Base-by-base conservation (phyloP, 2,888 invertebrate species). In the Lymantria dispar region DNA sequence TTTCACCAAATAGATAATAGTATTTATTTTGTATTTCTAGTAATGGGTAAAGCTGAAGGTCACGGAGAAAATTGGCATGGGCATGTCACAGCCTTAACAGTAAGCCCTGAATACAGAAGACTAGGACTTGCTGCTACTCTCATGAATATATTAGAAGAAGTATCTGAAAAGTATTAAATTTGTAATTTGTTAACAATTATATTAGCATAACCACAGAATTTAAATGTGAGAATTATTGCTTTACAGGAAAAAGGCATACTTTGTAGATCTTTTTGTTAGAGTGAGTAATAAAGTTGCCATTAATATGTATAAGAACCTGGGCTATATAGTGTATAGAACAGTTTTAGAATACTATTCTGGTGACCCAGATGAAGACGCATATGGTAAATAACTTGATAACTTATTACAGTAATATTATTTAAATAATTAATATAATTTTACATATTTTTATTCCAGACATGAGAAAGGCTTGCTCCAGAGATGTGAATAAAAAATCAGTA, bases 31-130 rank as follows among this genome's bases (percentile, higher is more conserved):
- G 11, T 45, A 43, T 8, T 66, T 93, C 59, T 77, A 99, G 98
- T 99, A 48, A 99, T 99, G 99, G 99, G 99, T 37, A 99, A 99
- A 90, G 97, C 98, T 0, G 99, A 99, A 91, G 99, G 99, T 0
- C 94, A 94, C 64, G 95, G 96, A 46, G 98, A 98, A 67, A 96
- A 98, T 77, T 99, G 98, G 98, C 99, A 99, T 92, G 99, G 99
- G 0, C 99, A 99, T 90, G 99, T 99, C 9, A 99, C 99, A 41
- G 99, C 99, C 1, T 90, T 99, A 37, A 98, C 98, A 7, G 98
- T 99, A 1, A 97, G 98, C 5, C 98, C 98, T 0, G 97, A 98
- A 76, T 99, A 96, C 76, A 93, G 99, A 71, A 93, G 99, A 62
- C 86, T 99, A 10, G 98, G 98, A 1, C 91, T 99, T 47, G 99